These are phyloP conservation scores for Baronia brevicornis DNA, from an alignment of 2,888 invertebrate species.

Conservation along the genomic window DNA sequence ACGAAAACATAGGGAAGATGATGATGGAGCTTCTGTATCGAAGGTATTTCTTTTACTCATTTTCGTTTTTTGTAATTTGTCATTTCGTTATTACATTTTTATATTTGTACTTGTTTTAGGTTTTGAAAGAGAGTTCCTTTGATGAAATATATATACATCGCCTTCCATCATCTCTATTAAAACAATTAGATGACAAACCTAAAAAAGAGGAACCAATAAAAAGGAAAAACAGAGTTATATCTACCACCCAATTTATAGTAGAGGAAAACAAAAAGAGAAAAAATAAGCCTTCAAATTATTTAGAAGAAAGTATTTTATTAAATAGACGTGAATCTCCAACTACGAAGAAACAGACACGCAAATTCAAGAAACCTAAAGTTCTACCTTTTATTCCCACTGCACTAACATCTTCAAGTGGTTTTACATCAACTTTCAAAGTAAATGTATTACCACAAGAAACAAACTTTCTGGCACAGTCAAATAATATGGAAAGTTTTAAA, in stretches of 20 bases:
- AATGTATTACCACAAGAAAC: slow-evolving; percentile 45
- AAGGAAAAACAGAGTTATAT: slow-evolving; percentile 33
- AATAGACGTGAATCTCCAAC: slow-evolving; percentile 31
- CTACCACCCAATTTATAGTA: slow-evolving; percentile 53
- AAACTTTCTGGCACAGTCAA: slow-evolving; percentile 48
- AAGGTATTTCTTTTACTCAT: slow-evolving; percentile 34
- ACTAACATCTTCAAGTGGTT: slow-evolving; percentile 50
- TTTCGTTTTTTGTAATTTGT: slow-evolving; percentile 2
- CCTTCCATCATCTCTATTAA: slow-evolving; percentile 44
- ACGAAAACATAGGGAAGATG: slow-evolving; percentile 49
- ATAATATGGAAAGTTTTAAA: slow-evolving; percentile 43
- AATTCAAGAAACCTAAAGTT: slow-evolving; percentile 45
- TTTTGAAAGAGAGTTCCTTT: slow-evolving; percentile 39
- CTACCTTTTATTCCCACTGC: slow-evolving; percentile 57
- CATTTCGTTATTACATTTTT: slow-evolving; percentile 8
- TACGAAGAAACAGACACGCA: slow-evolving; percentile 30
- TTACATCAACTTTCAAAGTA: slow-evolving; percentile 59
- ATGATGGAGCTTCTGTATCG: slow-evolving; percentile 27
- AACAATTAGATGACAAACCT: slow-evolving; percentile 46
- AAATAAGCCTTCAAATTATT: slow-evolving; percentile 56
- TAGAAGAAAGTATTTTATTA: slow-evolving; percentile 62
- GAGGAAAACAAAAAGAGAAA: slow-evolving; percentile 40
- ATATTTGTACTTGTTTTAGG: slow-evolving; percentile 29
- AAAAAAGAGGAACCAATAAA: slow-evolving; percentile 20
- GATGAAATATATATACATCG: slow-evolving; percentile 46